Base-by-base conservation (phyloP, 35 echinoderm and acorn worm genomes). In the Apostichopus japonicus region DNA sequence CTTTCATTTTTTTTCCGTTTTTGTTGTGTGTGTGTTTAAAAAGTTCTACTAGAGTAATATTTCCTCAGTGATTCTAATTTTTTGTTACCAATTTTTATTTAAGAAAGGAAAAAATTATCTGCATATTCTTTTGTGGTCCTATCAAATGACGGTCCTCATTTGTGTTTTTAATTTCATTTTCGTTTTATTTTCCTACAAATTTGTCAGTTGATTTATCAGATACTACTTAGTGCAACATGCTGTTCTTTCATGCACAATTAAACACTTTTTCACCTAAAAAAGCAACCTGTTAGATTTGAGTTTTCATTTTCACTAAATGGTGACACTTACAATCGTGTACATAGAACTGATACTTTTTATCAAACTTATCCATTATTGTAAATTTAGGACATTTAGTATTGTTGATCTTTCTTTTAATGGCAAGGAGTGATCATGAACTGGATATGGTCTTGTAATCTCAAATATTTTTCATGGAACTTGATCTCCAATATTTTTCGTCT, bases 1-100 rank as follows among this genome's bases (percentile, higher is more conserved):
- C 81, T 84, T 84, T 84, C 81, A 84, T 55, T 84, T 84, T 54
- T 55, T 57, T 84, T 33, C 15, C 63, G 11, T 67, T 67, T 44
- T 44, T 44, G 33, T 44, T 61, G 57, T 75, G 71, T 75, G 71
- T 75, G 71, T 75, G 71, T 75, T 75, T 75, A 15, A 75, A 23
- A 6, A 21, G 17, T 75, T 44, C 33, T 44, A 44, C 33, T 44
- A 44, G 33, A 44, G 33, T 44, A 75, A 75, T 5, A 7, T 75
- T 75, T 75, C 71, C 71, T 75, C 71, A 75, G 6, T 75, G 71
- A 75, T 75, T 75, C 15, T 15, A 75, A 21, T 4, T 75, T 75
- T 19, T 15, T 75, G 71, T 75, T 75, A 75, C n/a, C 71, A 75
- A 75, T 19, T 21, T 44, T 44, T n/a, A n/a, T n/a, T 75, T 75